These are phyloP conservation scores for Lerema accius DNA, from an alignment of 1,140 invertebrate species.

Conservation along the genomic window DNA sequence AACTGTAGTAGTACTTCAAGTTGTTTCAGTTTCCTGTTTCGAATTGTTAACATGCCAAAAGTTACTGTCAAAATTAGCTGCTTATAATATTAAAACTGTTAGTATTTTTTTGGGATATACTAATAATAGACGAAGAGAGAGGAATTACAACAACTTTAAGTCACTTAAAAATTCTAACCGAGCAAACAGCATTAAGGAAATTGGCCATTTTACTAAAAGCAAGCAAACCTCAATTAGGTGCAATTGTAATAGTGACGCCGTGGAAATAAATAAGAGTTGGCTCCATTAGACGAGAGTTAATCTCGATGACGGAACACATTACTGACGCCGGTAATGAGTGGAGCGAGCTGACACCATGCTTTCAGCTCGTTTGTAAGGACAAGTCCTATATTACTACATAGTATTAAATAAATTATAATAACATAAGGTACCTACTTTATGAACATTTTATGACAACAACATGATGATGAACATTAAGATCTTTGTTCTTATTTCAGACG, in stretches of 20 bases:
- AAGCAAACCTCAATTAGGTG: slow-evolving; percentile 74
- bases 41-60: too few relatives aligned
- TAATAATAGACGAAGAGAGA: too few relatives aligned
- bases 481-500: too few relatives aligned
- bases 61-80: too few relatives aligned
- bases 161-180: slow-evolving; percentile 50
- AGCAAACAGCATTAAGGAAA: slow-evolving; percentile 71
- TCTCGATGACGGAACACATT: slow-evolving; percentile 81
- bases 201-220: slow-evolving; percentile 80
- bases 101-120: too few relatives aligned
- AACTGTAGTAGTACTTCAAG: not conserved
- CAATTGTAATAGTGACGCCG: slow-evolving; percentile 77
- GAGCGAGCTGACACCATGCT: slow-evolving; percentile 48
- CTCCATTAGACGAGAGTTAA: slow-evolving; percentile 75
- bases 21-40: too few relatives aligned
- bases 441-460: too few relatives aligned
- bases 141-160: slow-evolving; percentile 37
- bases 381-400: too few relatives aligned
- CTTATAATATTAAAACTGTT: too few relatives aligned
- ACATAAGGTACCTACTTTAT: too few relatives aligned
- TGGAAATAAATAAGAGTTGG: slow-evolving; percentile 70
- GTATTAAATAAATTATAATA: too few relatives aligned
- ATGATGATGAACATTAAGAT: too few relatives aligned
- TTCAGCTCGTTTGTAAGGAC: not conserved
- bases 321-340: slow-evolving; percentile 68